Evolutionary conservation across 2,888 invertebrate genomes (phyloP), one percentile per base, ranked within the genome.

Genomic region (Eurytoma adleriae): DNA sequence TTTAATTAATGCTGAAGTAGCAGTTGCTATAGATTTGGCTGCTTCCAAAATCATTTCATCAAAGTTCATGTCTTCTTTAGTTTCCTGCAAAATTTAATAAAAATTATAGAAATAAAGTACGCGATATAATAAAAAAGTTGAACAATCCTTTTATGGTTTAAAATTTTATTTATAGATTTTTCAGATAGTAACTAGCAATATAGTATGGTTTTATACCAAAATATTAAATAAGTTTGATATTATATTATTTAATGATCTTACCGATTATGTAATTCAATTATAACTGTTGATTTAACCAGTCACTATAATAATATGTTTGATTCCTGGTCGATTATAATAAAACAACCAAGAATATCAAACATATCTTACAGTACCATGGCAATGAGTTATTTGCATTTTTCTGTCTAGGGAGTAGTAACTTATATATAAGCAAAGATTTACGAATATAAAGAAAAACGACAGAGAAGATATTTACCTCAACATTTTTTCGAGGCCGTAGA

Each of bases 261-360:
- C 61, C 61, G 10, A 10, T 40, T 10, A 73, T 18, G 16, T 62
- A 4, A 14, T 16, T 10, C 2, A 14, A 62, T n/a, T 40, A 50
- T 10, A 54, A 57, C 61, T 54, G 71, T 56, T 18, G 81, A 54
- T 14, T 1, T 67, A 52, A 71, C 87, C 84, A 86, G 86, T 92
- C 94, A 94, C 96, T 93, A 93, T 96, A 95, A 95, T 96, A 96
- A 99, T 98, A 99, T 98, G 99, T 98, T 97, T 97, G 98, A 98
- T 96, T 98, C 97, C 96, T 95, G 98, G 98, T 97, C 97, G 97
- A 95, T 93, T 92, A 82, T 90, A 89, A 86, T 92, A 92, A 92
- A 93, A 97, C 98, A 98, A 99, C 99, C 99, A 99, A 99, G 99
- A 99, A 99, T 99, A 99, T 98, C 99, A 99, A 99, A 99, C 99